Percentiles rank a stretch among this genome's conserved stretches.
Evolutionary conservation across 1,140 invertebrate genomes (phyloP).

Genomic region (Drosophila nasuta): DNA sequence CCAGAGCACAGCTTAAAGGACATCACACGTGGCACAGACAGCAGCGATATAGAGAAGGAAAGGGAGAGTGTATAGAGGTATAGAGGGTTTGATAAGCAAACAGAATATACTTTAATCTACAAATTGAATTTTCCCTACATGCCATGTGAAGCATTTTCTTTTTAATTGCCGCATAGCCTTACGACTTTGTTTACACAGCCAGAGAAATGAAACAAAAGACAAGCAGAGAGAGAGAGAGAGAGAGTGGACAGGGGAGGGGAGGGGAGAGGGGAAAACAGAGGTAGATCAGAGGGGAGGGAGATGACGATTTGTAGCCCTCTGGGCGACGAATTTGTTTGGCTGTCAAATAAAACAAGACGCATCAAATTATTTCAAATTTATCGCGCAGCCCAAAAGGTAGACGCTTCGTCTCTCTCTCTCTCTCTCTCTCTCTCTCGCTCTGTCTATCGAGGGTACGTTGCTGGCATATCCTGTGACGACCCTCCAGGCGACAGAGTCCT

Average conservation of each 20-base stretch:
- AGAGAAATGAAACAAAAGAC: background rate
- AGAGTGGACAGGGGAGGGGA: background rate
- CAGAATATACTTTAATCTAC: slow-evolving; percentile 63
- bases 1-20: slow-evolving; percentile 2
- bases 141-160: slow-evolving; percentile 41
- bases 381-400: slow-evolving; percentile 58
- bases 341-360: slow-evolving; percentile 83
- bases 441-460: background rate
- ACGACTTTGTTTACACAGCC: slow-evolving; percentile 70
- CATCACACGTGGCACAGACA: slow-evolving; percentile 15
- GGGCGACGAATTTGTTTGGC: slow-evolving; percentile 75
- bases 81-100: slow-evolving; percentile 15
- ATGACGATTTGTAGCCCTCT: slow-evolving; percentile 49
- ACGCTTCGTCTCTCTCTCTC: background rate
- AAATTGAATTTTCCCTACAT: slow-evolving; percentile 73
- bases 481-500: slow-evolving; percentile 26
- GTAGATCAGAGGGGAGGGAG: slow-evolving; percentile 7
- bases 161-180: slow-evolving; percentile 69
- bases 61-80: background rate
- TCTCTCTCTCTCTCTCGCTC: background rate
- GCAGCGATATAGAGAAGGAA: background rate
- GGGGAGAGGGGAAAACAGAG: background rate
- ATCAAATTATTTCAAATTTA: slow-evolving; percentile 83
- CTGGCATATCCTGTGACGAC: slow-evolving; percentile 26
- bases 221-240: too few species aligned